Base-by-base conservation (phyloP, 2,888 invertebrate genomes). In the Bugula neritina region DNA sequence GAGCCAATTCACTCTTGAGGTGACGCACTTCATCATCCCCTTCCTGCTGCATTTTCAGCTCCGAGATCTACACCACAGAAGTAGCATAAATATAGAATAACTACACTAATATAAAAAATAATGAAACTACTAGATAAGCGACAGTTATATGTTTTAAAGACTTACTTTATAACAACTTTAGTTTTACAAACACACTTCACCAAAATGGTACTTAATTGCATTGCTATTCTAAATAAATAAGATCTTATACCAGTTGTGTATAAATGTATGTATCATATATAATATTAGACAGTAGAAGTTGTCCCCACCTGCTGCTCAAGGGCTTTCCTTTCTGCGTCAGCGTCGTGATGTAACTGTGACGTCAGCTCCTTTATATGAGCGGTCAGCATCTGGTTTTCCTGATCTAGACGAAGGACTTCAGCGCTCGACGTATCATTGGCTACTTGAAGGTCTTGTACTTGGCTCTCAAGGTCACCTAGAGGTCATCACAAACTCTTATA, bases 361-460 rank as follows among this genome's bases (percentile, higher is more conserved):
- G 63, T 63, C 31, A 63, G 31, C n/a, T 31, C 31, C 31, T 63
- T 63, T 2, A 63, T 63, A n/a, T 63, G 63, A 17, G 63, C 63
- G 10, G 52, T 54, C 52, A 70, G 70, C 70, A 54, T 43, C 70
- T 70, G 70, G 52, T 70, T 73, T 55, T 75, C 75, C 55, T 76
- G 75, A 73, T 81, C 82, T 35, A 77, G 74, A 25, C 72, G 73
- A 10, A 63, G 43, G 34, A 80, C 72, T 69, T 79, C 79, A 1
- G 74, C 73, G 0, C 75, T 75, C 0, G 81, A 77, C 0, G 78
- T 73, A 71, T 82, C 82, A 72, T 79, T 79, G 2, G 78, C 80
- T 69, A 81, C 81, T 29, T 79, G 79, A 35, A 81, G 73, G 71
- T 82, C 81, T 71, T 77, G 77, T n/a, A 82, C 75, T 72, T 82